A percentile compares a stretch with the other conserved stretches of the same genome.
Conservation (phyloP, 2,888 invertebrate species). For the Galerucella pusilla region DNA sequence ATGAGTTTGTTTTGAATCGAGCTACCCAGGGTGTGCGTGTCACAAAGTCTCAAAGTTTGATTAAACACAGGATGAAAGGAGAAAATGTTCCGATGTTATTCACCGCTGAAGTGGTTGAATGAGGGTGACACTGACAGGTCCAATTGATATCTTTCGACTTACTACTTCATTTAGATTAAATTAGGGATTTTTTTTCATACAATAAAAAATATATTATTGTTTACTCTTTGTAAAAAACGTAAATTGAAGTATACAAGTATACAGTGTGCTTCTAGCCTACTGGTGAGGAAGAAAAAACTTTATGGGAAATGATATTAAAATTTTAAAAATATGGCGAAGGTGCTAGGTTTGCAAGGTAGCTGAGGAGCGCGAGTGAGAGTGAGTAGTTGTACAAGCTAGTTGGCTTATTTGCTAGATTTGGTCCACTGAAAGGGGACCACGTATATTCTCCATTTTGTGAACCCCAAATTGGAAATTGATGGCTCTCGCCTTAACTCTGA, state of each 20-base stretch:
- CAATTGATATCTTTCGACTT: constrained; percentile 25
- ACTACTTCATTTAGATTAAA: constrained; percentile 24
- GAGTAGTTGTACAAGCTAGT: no score
- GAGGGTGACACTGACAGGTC: constrained; percentile 24
- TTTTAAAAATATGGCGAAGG: background rate
- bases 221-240: background rate
- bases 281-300: no score
- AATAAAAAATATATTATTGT: background rate
- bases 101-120: constrained; percentile 19
- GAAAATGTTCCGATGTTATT: constrained; percentile 29
- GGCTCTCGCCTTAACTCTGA: no score
- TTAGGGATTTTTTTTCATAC: background rate
- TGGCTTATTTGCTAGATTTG: no score
- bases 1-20: constrained; percentile 36
- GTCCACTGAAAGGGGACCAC: no score
- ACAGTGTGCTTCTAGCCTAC: background rate
- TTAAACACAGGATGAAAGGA: constrained; percentile 54
- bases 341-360: background rate
- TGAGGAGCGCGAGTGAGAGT: background rate
- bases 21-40: constrained; percentile 46
- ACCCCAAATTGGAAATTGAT: no score
- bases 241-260: background rate
- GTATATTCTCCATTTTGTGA: no score
- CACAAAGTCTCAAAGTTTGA: constrained; percentile 53
- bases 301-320: no score